Evolutionary conservation across 2,797 vertebrate species (phyloP), one percentile per base, ranked within the genome.

Genomic region (Peromyscus aztecus): DNA sequence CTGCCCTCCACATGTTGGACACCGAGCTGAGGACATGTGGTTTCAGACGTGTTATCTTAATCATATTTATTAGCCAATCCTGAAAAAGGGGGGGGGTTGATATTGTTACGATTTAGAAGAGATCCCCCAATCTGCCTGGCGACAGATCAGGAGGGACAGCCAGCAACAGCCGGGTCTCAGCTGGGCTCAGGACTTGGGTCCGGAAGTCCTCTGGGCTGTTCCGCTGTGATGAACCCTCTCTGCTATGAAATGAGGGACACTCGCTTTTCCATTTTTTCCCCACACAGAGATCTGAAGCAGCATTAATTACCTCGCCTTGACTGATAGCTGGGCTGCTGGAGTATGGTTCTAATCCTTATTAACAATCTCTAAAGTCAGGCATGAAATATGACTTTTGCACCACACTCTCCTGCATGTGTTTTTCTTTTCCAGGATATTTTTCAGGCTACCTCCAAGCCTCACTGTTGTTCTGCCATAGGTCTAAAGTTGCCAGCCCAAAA

Each of bases 311-410:
- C 96, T 98, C 96, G 97, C 98, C 98, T 98, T 99, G 98, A 98
- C 98, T 98, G 98, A 99, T 99, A 98, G 98, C 98, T 98, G 98
- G 98, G 99, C 98, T 98, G 98, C 98, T 98, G 97, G 98, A 99
- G 98, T 98, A 99, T 99, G 98, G 98, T 99, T 99, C 98, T 99
- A 99, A 99, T 99, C 99, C 99, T 99, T 99, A 99, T 99, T 99
- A 99, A 99, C 99, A 99, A 99, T 99, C 98, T 99, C 99, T 98
- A 98, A 98, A 99, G 99, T 99, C 99, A 99, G 99, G 98, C 99
- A 98, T 99, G 99, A 99, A 99, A 99, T 99, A 99, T 98, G 98
- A 98, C 98, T 99, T 99, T 98, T 99, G 98, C 98, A 98, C 98
- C 99, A 98, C 99, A 98, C 99, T 98, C 97, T 97, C 94, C 98